Evolutionary conservation across 2,797 vertebrate species (phyloP), one percentile per base, ranked within the genome.

Genomic region (Acanthopagrus latus): DNA sequence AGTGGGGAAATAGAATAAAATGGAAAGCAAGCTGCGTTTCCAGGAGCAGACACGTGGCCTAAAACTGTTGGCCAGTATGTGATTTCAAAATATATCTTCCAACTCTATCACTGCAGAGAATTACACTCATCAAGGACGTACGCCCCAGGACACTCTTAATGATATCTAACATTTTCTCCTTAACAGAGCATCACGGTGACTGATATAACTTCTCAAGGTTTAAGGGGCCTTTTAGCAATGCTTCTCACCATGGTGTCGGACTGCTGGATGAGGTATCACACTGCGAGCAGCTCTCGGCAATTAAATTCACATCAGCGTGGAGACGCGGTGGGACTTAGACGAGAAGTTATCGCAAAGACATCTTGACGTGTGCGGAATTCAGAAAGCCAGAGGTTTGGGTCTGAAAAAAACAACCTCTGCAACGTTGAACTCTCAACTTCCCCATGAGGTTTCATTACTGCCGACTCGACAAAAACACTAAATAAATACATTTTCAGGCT

Each of bases 1-100:
- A 69, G 75, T 76, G 76, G 80, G 74, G 33, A 71, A 86, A 78
- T 0, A 69, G 72, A 86, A 88, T 83, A 74, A 85, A 90, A 81
- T 56, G 70, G 46, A 89, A 88, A 82, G 50, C 27, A 7, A 60
- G 57, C 64, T 76, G 63, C 71, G 78, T 85, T 56, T 50, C 63
- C 9, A 7, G 23, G 46, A 64, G 27, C 47, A 59, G 64, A 69
- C 55, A 33, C 50, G 56, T 76, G 75, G 60, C 47, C 64, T 60
- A 8, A 83, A 70, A 44, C 17, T 57, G 46, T 5, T 0, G 10
- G 0, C 27, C 9, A 27, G 41, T 51, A 7, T 74, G 18, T 41
- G 54, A 66, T 52, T 82, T 57, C 33, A 41, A n/a, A 47, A 67
- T 17, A 16, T 38, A 38, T 10, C 27, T 46, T 41, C 11, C 21